Conservation (phyloP, 2,888 invertebrate species). For the Hypsopygia costalis region DNA sequence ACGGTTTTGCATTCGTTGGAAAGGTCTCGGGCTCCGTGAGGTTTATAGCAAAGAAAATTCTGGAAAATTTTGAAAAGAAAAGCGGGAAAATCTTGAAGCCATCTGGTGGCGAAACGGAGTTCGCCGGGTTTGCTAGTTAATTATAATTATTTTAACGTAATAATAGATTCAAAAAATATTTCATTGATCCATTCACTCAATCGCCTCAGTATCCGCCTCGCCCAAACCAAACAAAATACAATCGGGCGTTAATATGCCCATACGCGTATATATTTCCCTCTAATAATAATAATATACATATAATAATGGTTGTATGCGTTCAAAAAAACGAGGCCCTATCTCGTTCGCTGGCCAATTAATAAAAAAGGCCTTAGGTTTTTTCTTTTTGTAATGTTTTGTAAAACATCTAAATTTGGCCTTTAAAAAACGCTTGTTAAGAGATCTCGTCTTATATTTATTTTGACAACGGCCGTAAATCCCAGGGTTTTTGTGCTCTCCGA, state of each 20-base stretch:
- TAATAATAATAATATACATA: conserved; percentile 35
- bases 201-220: conserved; percentile 29
- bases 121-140: too few relatives aligned
- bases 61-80: too few relatives aligned
- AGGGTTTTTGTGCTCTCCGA: conserved; percentile 52
- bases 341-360: conserved; percentile 64
- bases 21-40: too few relatives aligned
- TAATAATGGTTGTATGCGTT: conserved; percentile 8
- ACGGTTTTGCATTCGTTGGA: too few relatives aligned
- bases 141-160: too few relatives aligned
- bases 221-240: conserved; percentile 43
- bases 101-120: too few relatives aligned
- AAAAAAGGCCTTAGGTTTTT: conserved; percentile 40
- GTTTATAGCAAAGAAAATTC: too few relatives aligned
- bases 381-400: conserved; percentile 69
- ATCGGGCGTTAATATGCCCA: conserved; percentile 46
- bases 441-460: conserved; percentile 62
- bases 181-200: conserved; percentile 13
- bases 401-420: conserved; percentile 74
- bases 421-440: conserved; percentile 44
- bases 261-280: conserved; percentile 47
- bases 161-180: too few relatives aligned
- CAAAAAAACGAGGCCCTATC: conserved; percentile 40
- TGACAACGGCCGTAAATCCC: conserved; percentile 64
- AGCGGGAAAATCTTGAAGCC: too few relatives aligned